Base-by-base conservation (phyloP, 2,113 vertebrate species). In the Malurus cyaneus region DNA sequence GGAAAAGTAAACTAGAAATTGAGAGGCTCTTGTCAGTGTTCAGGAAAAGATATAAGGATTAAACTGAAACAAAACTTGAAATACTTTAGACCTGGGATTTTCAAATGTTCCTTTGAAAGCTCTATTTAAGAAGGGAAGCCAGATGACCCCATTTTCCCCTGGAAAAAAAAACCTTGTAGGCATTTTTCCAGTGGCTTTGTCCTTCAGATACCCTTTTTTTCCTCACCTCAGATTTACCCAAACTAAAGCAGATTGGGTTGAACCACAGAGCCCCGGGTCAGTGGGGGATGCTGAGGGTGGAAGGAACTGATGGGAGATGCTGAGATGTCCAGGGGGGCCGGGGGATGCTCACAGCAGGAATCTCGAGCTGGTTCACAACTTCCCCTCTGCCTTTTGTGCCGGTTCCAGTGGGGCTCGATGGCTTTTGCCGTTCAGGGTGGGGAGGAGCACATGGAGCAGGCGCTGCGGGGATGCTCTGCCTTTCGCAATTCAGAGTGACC, bases 391-490 rank as follows among this genome's bases (percentile, higher is more conserved):
- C 34, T 46, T 67, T 36, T 0, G 8, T 6, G 81, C 57, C 0
- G 4, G 14, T 6, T 1, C 14, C 23, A 1, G 24, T 0, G 12
- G 46, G 29, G 21, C 39, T 34, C 5, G 70, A 29, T 26, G 6
- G n/a, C 42, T 56, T 28, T 14, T 7, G 36, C 31, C 1, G 1
- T 8, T n/a, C 49, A 5, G 6, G 5, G 3, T 14, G 14, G 54
- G 74, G 57, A 0, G 14, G 60, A 39, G 39, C 70, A 1, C 14
- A 0, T 0, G 0, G 4, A 56, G 13, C 1, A 1, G 67, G 54
- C 1, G 1, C 64, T 12, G 11, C 0, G 15, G 66, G 71, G 71
- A 34, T 49, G 80, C 72, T 88, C 56, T 41, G 87, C 61, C 46
- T 17, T 6, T 16, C 1, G 4, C 61, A 3, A 46, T 0, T 52